Percentiles rank a stretch among this genome's conserved stretches.
phyloP scores from a whole-genome alignment of 1,140 invertebrate genomes.

The Leguminivora glycinivorella region DNA sequence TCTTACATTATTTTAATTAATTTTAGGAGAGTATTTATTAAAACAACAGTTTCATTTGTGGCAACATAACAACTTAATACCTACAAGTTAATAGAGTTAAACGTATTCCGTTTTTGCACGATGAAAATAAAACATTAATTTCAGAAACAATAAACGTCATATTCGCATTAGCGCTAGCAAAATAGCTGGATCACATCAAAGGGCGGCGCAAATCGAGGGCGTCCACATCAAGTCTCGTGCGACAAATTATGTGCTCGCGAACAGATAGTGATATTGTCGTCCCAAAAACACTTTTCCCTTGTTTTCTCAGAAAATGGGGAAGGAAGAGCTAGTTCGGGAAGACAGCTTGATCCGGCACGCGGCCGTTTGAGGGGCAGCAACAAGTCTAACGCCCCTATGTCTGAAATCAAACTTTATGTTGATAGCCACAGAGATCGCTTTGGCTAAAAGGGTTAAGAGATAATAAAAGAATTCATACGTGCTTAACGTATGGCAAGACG shows the following conservation, averaged over 20 bases:
- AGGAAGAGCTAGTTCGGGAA: constrained; percentile 60
- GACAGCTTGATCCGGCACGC: constrained; percentile 63
- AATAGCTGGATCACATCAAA: constrained; percentile 40
- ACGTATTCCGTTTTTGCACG: not conserved
- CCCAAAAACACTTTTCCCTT: constrained; percentile 61
- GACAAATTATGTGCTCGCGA: constrained; percentile 58
- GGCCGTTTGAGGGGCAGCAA: constrained; percentile 54
- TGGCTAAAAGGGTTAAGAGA: constrained; percentile 31
- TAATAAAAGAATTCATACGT: constrained; percentile 50
- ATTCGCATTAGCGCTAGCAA: constrained; percentile 32
- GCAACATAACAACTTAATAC: not conserved
- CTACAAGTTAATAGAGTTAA: not conserved
- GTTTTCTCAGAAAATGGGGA: constrained; percentile 56
- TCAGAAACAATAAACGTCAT: constrained; percentile 31
- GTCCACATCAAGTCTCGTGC: constrained; percentile 50
- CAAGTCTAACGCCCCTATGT: constrained; percentile 48
- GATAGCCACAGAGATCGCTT: constrained; percentile 40
- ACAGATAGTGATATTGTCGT: constrained; percentile 55
- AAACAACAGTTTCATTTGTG: too few relatives aligned
- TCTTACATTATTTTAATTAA: too few relatives aligned
- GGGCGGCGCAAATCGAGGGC: constrained; percentile 45
- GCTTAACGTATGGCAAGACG: constrained; percentile 41
- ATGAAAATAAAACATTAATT: constrained; percentile 22
- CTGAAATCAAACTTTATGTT: constrained; percentile 45
- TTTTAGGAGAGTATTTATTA: not conserved